phyloP scores from a whole-genome alignment of 2,888 invertebrate genomes.

The Cataglyphis cursor region DNA sequence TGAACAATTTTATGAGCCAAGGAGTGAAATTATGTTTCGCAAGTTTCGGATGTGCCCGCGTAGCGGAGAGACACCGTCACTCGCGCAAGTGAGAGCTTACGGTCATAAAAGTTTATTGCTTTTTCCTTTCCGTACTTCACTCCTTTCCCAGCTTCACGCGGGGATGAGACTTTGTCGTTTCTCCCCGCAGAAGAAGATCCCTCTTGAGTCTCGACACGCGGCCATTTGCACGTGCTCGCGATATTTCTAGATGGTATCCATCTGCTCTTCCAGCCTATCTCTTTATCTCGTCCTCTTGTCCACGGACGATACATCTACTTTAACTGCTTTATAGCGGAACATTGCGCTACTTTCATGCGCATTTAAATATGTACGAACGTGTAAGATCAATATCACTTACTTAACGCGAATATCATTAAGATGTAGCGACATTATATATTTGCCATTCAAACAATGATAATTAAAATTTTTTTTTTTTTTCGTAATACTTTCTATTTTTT shows the following conservation, averaged over 20 bases:
- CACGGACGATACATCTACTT: slow-evolving; percentile 49
- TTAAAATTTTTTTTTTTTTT: neutral
- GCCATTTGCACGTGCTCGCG: slow-evolving; percentile 73
- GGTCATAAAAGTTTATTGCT: slow-evolving; percentile 80
- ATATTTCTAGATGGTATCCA: slow-evolving; percentile 66
- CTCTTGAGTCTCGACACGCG: slow-evolving; percentile 62
- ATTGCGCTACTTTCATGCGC: slow-evolving; percentile 23
- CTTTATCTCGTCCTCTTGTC: slow-evolving; percentile 42
- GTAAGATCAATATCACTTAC: neutral
- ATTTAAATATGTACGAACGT: slow-evolving; percentile 12
- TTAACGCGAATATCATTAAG: neutral
- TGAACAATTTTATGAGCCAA: slow-evolving; percentile 7
- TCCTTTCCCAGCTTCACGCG: slow-evolving; percentile 42
- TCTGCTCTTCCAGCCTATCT: slow-evolving; percentile 61
- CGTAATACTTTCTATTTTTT: too few relatives aligned
- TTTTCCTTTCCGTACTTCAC: slow-evolving; percentile 52
- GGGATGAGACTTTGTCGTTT: slow-evolving; percentile 51
- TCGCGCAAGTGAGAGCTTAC: slow-evolving; percentile 46
- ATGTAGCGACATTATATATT: neutral
- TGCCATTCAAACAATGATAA: neutral
- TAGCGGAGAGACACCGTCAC: neutral
- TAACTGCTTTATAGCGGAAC: slow-evolving; percentile 41
- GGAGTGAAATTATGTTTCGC: slow-evolving; percentile 22
- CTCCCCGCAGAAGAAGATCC: slow-evolving; percentile 56
- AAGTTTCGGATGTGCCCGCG: slow-evolving; percentile 21